A percentile compares a stretch with the other conserved stretches of the same genome.
These are phyloP conservation scores for Phlogophora meticulosa DNA, from an alignment of 2,888 invertebrate species.

Conservation along the genomic window DNA sequence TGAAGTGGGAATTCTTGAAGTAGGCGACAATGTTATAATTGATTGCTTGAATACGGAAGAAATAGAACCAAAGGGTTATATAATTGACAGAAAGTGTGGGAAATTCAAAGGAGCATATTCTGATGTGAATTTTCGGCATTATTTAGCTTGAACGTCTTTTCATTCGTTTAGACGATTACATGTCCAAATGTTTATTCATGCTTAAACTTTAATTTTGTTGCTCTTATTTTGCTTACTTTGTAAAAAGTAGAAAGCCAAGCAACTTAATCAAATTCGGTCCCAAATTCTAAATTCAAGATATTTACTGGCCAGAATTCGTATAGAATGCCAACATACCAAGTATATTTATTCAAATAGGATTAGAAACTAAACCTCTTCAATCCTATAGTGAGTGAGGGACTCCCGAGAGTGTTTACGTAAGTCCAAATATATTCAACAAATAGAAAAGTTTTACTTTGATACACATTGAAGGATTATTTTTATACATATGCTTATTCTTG, in stretches of 20 bases:
- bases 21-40: not conserved
- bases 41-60: not conserved
- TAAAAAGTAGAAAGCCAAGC: not conserved
- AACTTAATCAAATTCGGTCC: constrained; percentile 3
- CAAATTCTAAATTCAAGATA: constrained; percentile 7
- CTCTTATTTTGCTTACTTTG: not conserved
- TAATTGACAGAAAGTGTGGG: not conserved
- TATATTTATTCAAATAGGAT: constrained; percentile 54
- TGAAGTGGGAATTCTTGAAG: constrained; percentile 15
- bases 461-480: constrained; percentile 37
- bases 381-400: constrained; percentile 21
- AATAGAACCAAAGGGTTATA: not conserved
- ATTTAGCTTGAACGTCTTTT: not conserved
- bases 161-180: not conserved
- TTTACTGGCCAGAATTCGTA: constrained; percentile 10
- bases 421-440: constrained; percentile 30
- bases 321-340: constrained; percentile 5
- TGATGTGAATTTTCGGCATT: not conserved
- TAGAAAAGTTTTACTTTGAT: constrained; percentile 41
- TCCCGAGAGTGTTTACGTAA: constrained; percentile 27
- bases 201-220: not conserved
- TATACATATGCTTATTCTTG: constrained; percentile 26
- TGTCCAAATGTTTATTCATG: constrained; percentile 7
- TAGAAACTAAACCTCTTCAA: constrained; percentile 48
- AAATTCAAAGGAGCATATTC: not conserved